Conservation (phyloP, 2,113 vertebrate species). For the Cyprinodon variegatus region DNA sequence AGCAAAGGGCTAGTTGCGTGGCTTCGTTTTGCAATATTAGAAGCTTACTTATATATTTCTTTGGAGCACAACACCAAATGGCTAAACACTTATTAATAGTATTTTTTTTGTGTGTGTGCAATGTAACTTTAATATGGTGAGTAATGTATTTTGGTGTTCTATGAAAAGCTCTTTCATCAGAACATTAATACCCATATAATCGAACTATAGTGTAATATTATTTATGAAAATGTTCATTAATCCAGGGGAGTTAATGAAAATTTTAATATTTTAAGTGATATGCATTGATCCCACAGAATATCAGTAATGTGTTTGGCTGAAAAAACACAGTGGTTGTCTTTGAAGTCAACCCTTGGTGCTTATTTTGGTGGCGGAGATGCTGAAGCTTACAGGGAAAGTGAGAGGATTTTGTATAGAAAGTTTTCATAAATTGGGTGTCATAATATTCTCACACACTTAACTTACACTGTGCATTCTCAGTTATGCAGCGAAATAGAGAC, state of each 20-base stretch:
- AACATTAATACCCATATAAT: too few relatives aligned
- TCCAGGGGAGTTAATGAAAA: too few relatives aligned
- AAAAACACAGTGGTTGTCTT: background rate
- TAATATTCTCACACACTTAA: background rate
- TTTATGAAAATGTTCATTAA: too few relatives aligned
- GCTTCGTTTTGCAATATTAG: too few relatives aligned
- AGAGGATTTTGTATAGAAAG: background rate
- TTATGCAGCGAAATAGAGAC: background rate
- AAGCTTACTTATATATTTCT: too few relatives aligned
- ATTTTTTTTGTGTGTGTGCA: too few relatives aligned
- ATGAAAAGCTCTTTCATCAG: too few relatives aligned
- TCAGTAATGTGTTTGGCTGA: background rate
- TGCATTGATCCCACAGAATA: background rate
- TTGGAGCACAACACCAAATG: too few relatives aligned
- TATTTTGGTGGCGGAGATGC: background rate
- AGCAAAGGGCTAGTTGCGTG: too few relatives aligned
- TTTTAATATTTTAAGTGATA: background rate
- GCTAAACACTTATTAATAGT: too few relatives aligned
- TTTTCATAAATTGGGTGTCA: background rate
- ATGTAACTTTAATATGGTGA: background rate
- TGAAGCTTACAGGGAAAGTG: background rate
- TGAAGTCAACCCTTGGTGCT: background rate
- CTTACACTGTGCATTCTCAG: background rate
- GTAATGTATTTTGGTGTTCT: background rate
- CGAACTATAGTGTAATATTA: too few relatives aligned